These are phyloP conservation scores for Probosciger aterrimus DNA, from an alignment of 2,113 vertebrate species.

Conservation along the genomic window DNA sequence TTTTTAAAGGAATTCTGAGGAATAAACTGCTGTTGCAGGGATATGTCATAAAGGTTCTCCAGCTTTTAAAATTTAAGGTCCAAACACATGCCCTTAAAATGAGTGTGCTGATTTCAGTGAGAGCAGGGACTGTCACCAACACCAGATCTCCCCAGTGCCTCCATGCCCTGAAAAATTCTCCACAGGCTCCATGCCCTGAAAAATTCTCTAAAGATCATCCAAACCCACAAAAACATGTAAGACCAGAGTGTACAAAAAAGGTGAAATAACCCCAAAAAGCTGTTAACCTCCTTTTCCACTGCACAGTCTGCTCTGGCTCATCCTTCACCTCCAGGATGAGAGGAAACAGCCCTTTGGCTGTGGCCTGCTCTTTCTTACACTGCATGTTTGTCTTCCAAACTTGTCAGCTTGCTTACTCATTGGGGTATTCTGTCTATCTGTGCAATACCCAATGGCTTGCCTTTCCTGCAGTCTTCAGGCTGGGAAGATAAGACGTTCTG, in stretches of 20 bases:
- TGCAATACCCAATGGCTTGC: not conserved
- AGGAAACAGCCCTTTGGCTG: not conserved
- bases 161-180: not conserved
- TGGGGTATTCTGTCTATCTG: not conserved
- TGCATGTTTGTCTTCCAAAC: not conserved
- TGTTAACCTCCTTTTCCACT: not conserved
- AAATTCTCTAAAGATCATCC: not conserved
- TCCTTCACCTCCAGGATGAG: not conserved
- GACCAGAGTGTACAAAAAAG: too few relatives aligned
- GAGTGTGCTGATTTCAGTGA: not conserved
- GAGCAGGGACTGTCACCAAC: not conserved
- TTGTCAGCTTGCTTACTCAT: not conserved
- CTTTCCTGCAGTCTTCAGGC: not conserved
- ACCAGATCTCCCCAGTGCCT: not conserved
- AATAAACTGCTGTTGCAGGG: not conserved
- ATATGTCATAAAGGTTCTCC: not conserved
- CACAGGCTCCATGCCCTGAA: not conserved
- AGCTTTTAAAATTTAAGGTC: not conserved
- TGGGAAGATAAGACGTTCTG: not conserved
- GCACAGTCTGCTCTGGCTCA: not conserved
- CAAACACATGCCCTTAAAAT: not conserved
- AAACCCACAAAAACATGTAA: not conserved
- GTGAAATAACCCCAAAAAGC: not conserved
- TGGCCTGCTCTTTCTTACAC: not conserved
- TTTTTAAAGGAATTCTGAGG: not conserved